These are phyloP conservation scores for Otolemur garnettii DNA, from an alignment of 2,113 vertebrate species.

Conservation along the genomic window DNA sequence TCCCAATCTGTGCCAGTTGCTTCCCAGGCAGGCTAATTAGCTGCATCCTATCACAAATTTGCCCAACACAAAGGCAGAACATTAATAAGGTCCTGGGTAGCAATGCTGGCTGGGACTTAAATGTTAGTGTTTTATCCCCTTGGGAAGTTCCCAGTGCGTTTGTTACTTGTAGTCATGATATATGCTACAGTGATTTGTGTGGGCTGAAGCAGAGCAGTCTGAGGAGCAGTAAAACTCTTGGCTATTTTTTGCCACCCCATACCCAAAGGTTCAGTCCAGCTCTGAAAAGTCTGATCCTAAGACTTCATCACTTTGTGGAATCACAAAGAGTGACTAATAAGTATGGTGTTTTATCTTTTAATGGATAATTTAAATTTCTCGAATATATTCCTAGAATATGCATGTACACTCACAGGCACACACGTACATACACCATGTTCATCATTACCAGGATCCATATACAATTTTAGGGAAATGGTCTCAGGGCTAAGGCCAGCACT, in stretches of 20 bases:
- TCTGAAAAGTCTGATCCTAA: neutral
- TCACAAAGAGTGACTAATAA: neutral
- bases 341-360: neutral
- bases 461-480: neutral
- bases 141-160: neutral
- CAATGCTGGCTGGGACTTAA: neutral
- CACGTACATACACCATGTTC: fast-evolving
- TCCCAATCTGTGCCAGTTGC: neutral
- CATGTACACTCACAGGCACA: neutral
- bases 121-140: neutral
- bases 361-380: neutral
- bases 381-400: neutral
- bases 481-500: neutral
- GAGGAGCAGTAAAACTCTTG: neutral
- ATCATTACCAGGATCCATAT: neutral
- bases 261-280: neutral
- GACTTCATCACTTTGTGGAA: neutral
- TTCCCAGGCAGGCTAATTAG: conserved; percentile 1
- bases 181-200: neutral
- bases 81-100: neutral
- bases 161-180: neutral
- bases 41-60: neutral
- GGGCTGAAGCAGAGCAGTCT: neutral
- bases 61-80: neutral
- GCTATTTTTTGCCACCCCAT: neutral